These are phyloP conservation scores for Verasper variegatus DNA, from an alignment of 2,113 vertebrate species.

Conservation along the genomic window DNA sequence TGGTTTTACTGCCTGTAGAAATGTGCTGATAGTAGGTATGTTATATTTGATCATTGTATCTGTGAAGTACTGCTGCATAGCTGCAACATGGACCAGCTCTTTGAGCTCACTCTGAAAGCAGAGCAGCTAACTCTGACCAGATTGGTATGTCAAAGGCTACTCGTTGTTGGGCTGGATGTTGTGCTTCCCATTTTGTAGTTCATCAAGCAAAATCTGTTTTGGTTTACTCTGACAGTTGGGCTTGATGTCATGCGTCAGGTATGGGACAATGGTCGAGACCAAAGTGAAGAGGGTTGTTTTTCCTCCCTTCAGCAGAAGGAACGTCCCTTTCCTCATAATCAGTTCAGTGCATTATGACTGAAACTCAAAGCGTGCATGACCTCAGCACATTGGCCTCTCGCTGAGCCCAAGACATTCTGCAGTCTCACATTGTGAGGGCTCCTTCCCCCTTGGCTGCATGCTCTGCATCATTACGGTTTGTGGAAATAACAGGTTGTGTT, in stretches of 20 bases:
- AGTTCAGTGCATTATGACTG: slow-evolving; percentile 60
- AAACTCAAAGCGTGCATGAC: slow-evolving; percentile 70
- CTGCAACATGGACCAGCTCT: slow-evolving; percentile 35
- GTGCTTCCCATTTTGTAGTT: slow-evolving; percentile 15
- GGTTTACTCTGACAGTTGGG: slow-evolving; percentile 71
- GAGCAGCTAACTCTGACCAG: slow-evolving; percentile 59
- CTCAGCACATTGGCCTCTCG: slow-evolving; percentile 52
- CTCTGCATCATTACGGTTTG: slow-evolving; percentile 48
- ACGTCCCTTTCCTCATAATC: slow-evolving; percentile 65
- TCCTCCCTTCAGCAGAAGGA: slow-evolving; percentile 53
- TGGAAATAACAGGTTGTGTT: slow-evolving; percentile 71
- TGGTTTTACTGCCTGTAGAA: slow-evolving; percentile 23
- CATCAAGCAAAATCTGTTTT: slow-evolving; percentile 70
- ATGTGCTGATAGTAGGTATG: background rate
- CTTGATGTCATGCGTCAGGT: slow-evolving; percentile 80
- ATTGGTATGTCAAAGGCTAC: slow-evolving; percentile 65
- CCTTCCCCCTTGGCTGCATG: slow-evolving; percentile 10
- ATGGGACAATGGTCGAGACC: slow-evolving; percentile 75
- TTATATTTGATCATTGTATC: slow-evolving; percentile 38
- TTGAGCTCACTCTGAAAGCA: slow-evolving; percentile 40
- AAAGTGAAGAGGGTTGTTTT: slow-evolving; percentile 65
- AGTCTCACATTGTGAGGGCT: slow-evolving; percentile 26
- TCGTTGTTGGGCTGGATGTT: slow-evolving; percentile 40
- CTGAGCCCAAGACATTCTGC: slow-evolving; percentile 47
- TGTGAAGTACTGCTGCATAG: slow-evolving; percentile 35